Base-by-base conservation (phyloP, 2,113 vertebrate genomes). In the Prochilodus magdalenae region DNA sequence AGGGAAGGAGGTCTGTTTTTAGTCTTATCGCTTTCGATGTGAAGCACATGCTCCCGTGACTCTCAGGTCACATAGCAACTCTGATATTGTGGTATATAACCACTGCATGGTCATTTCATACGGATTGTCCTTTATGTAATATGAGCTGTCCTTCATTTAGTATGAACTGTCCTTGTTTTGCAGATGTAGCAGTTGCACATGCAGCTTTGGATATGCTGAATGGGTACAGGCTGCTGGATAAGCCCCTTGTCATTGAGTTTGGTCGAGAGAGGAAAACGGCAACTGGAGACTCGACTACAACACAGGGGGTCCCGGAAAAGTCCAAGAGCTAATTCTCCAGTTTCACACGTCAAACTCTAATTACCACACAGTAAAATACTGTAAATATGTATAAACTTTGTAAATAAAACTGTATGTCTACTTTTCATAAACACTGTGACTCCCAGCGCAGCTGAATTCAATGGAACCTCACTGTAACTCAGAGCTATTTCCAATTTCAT, bases 201-300 rank as follows among this genome's bases (percentile, higher is more conserved):
- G 89, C 90, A 0, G 97, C 97, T 13, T 76, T 98, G 91, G 87
- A 86, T 60, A 79, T 96, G 89, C 77, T 96, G 86, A 95, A 97
- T 0, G 96, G 97, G 44, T 98, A 96, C 92, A 91, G 87, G 33
- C 91, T 98, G 57, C 91, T 92, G 73, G 97, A 95, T 62, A 99
- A 94, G 88, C 95, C 96, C 0, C 60, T 98, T 86, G 95, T 98
- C 80, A 94, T 98, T 0, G 96, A 96, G 84, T 98, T 97, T 90
- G 96, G 95, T 82, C 95, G 92, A 22, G 93, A 92, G 78, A 94
- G 91, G 87, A 85, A 20, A 86, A 83, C 86, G 77, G 80, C 75
- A 86, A 79, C 65, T 30, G 84, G 22, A 72, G 18, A 59, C 33
- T 15, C 26, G 30, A 75, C 24, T 26, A 22, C 44, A 79, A 22